Percentiles rank a stretch among this genome's conserved stretches.
phyloP scores from a whole-genome alignment of 2,113 vertebrate genomes.

The Sylvia atricapilla region DNA sequence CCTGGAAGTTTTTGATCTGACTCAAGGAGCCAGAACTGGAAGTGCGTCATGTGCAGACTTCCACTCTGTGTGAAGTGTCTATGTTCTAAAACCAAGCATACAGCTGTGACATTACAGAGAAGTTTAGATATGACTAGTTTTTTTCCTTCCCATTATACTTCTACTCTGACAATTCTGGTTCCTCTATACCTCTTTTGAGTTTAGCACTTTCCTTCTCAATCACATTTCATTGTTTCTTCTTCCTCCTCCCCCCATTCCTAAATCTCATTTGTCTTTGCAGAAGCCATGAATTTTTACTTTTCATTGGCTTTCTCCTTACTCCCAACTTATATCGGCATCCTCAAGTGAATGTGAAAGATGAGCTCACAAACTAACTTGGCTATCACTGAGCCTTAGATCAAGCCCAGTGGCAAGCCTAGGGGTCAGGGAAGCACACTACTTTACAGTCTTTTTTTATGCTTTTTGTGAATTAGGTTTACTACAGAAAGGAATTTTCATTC shows the following conservation, averaged over 20 bases:
- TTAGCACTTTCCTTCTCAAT: background rate
- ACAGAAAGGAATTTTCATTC: background rate
- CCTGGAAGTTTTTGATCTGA: background rate
- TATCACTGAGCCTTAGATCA: background rate
- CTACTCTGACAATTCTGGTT: background rate
- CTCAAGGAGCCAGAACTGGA: background rate
- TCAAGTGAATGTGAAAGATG: background rate
- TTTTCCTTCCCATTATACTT: background rate
- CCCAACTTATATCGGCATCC: background rate
- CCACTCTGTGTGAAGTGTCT: background rate
- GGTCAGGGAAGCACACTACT: background rate
- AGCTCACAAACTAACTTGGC: background rate
- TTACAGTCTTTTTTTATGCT: background rate
- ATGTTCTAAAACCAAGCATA: background rate
- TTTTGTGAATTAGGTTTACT: background rate
- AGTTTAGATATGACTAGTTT: background rate
- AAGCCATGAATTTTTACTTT: background rate
- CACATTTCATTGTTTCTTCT: background rate
- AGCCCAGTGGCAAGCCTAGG: background rate
- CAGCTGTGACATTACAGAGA: background rate
- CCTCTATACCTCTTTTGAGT: background rate
- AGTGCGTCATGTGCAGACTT: background rate
- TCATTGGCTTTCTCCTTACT: background rate
- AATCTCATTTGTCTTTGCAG: background rate
- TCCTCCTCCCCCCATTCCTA: rapidly evolving